These are phyloP conservation scores for Atta cephalotes DNA, from an alignment of 1,140 invertebrate genomes.

Conservation along the genomic window DNA sequence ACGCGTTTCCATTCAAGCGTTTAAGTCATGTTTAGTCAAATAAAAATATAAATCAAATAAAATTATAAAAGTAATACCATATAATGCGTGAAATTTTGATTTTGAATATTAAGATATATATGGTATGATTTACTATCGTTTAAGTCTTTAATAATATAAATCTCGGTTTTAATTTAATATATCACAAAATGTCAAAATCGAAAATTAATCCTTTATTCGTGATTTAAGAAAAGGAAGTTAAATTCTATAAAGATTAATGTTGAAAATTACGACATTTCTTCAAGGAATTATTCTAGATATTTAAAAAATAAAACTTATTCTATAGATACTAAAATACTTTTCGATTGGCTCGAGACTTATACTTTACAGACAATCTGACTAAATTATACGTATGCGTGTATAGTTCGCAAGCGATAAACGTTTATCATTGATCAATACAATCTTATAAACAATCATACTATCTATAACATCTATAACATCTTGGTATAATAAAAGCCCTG, in stretches of 20 bases:
- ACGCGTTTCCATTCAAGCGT: too few species aligned
- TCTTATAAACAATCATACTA: background rate
- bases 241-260: background rate
- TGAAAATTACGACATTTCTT: background rate
- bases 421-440: background rate
- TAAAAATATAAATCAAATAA: too few species aligned
- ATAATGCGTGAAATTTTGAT: too few species aligned
- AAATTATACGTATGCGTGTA: constrained; percentile 14
- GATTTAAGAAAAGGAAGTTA: background rate
- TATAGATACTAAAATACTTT: background rate
- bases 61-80: too few species aligned
- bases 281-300: background rate
- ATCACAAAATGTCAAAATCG: background rate
- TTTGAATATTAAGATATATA: too few species aligned
- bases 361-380: background rate
- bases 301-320: background rate
- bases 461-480: background rate
- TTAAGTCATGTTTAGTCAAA: too few species aligned
- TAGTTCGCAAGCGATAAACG: background rate
- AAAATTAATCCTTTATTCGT: background rate
- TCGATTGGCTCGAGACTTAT: background rate
- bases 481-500: background rate
- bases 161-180: too few species aligned
- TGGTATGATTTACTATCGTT: too few species aligned
- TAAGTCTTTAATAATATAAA: too few species aligned